These are phyloP conservation scores for Halcyon chelicuti DNA, from an alignment of 2,797 vertebrate species.

Conservation along the genomic window DNA sequence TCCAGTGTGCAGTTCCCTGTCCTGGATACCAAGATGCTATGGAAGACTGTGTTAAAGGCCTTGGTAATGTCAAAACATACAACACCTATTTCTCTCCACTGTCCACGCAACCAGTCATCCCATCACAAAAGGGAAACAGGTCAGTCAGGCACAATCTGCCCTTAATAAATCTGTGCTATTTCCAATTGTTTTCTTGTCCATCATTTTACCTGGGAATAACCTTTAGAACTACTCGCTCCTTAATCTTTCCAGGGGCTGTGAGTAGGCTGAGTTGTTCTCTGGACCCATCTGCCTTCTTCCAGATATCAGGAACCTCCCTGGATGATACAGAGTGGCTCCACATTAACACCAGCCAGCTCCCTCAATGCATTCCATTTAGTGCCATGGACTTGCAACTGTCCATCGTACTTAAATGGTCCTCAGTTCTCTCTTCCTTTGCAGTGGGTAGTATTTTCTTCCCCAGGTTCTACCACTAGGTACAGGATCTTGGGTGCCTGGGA, in stretches of 20 bases:
- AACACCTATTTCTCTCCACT: neutral
- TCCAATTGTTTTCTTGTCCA: neutral
- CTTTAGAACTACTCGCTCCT: neutral
- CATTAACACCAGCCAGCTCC: neutral
- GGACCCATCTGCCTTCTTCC: neutral
- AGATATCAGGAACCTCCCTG: neutral
- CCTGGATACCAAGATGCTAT: neutral
- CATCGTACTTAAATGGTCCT: neutral
- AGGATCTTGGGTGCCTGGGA: neutral
- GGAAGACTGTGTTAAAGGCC: neutral
- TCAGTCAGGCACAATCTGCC: neutral
- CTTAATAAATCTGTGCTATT: neutral
- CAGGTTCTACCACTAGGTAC: neutral
- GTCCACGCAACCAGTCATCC: neutral
- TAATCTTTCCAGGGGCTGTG: neutral
- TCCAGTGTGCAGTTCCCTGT: neutral
- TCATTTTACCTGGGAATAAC: neutral
- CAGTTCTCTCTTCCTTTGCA: neutral
- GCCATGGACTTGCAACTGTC: neutral
- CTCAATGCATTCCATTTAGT: accelerated
- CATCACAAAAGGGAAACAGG: neutral
- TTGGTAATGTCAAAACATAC: neutral
- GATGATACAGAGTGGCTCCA: neutral
- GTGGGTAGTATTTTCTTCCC: neutral
- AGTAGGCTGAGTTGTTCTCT: neutral